These are phyloP conservation scores for Lichenostomus cassidix DNA, from an alignment of 2,113 vertebrate genomes.

Conservation along the genomic window DNA sequence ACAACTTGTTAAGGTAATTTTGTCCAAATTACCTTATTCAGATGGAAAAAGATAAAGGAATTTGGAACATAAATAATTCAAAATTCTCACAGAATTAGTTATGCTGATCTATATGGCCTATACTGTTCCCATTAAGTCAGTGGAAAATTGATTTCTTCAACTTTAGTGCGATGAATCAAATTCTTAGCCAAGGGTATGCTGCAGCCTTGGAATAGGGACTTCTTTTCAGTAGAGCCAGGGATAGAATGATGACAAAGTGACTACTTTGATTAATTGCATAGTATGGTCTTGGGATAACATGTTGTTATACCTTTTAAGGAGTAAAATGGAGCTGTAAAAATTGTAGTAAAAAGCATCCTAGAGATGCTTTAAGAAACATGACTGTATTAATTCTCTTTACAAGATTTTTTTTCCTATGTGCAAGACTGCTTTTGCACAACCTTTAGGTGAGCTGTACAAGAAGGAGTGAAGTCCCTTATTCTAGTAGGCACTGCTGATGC, in stretches of 20 bases:
- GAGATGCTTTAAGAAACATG: neutral
- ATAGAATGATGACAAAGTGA: neutral
- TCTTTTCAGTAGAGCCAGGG: neutral
- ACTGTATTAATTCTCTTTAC: neutral
- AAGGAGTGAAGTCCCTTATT: neutral
- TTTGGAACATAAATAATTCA: neutral
- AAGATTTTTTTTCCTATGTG: neutral
- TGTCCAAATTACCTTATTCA: neutral
- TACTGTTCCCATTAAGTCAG: neutral
- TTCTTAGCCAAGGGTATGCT: neutral
- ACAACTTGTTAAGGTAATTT: neutral
- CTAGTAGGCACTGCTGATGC: no score
- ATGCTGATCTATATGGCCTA: neutral
- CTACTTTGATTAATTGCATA: neutral
- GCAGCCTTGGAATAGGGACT: neutral
- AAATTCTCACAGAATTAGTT: neutral
- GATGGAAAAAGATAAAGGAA: neutral
- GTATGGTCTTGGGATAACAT: neutral
- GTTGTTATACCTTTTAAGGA: neutral
- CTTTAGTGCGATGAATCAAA: neutral
- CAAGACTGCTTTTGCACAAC: neutral
- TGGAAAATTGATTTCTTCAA: neutral
- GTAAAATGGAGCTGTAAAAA: neutral
- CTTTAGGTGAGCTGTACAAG: neutral
- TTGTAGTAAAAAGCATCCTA: neutral